These are phyloP conservation scores for Thumatha senex DNA, from an alignment of 2,888 invertebrate species.

Conservation along the genomic window DNA sequence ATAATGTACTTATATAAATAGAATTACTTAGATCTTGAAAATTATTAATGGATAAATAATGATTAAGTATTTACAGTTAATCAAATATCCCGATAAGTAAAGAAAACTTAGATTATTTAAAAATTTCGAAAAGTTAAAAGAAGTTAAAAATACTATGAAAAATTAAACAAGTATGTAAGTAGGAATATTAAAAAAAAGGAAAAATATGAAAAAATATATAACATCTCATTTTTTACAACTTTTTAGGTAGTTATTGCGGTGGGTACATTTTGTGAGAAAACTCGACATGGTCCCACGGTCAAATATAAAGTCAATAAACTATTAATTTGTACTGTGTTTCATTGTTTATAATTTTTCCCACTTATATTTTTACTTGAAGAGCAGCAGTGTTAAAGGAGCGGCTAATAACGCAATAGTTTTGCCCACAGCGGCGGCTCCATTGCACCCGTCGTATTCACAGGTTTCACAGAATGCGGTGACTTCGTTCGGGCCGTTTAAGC, in stretches of 20 bases:
- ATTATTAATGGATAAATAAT: conserved; percentile 12
- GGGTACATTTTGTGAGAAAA: conserved; percentile 28
- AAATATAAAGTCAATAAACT: conserved; percentile 22
- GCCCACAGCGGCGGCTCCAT: conserved; percentile 78
- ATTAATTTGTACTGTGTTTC: conserved; percentile 30
- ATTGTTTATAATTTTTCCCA: conserved; percentile 3
- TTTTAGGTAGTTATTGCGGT: conserved; percentile 19
- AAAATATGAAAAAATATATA: too few relatives aligned
- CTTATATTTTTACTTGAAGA: conserved; percentile 63
- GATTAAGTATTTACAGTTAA: conserved; percentile 35
- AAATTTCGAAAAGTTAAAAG: not conserved
- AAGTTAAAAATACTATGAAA: not conserved
- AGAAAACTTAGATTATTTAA: conserved; percentile 4
- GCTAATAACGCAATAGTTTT: conserved; percentile 69
- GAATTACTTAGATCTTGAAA: conserved; percentile 13
- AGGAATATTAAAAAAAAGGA: too few relatives aligned
- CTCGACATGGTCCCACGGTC: conserved; percentile 32
- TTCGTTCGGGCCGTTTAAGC: conserved; percentile 75
- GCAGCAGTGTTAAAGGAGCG: conserved; percentile 64
- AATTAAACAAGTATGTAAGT: too few relatives aligned
- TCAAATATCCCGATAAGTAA: conserved; percentile 25
- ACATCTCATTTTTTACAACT: too few relatives aligned
- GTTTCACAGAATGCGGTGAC: conserved; percentile 85
- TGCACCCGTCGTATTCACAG: conserved; percentile 88
- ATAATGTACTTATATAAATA: conserved; percentile 9